Evolutionary conservation across 1,140 invertebrate genomes (phyloP).

Genomic region (Polyergus mexicanus): DNA sequence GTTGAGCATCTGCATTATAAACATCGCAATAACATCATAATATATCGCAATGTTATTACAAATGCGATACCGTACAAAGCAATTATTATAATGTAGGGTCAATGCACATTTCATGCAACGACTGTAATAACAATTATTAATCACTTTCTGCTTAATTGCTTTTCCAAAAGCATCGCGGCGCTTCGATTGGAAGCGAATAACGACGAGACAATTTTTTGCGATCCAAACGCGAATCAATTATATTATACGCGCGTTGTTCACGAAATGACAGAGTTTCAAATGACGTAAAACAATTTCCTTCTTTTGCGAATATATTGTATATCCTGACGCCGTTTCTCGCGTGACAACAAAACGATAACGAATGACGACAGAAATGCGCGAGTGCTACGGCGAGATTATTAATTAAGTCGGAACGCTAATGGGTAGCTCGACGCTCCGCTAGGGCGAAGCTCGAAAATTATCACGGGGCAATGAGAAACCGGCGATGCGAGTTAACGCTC

Average conservation of each 20-base stretch:
- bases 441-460: conserved; percentile 47
- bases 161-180: not conserved
- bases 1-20: conserved; percentile 19
- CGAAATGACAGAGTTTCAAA: conserved; percentile 2
- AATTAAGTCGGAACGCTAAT: conserved; percentile 63
- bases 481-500: conserved; percentile 48
- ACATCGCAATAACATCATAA: not conserved
- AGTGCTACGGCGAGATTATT: conserved; percentile 56
- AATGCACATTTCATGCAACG: not conserved
- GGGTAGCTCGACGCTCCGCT: conserved; percentile 1
- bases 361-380: conserved; percentile 14
- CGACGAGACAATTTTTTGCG: conserved; percentile 4
- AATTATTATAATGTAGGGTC: conserved; percentile 22
- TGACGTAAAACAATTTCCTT: not conserved
- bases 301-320: conserved; percentile 1
- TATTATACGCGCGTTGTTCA: not conserved
- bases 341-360: conserved; percentile 14
- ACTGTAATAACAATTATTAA: conserved; percentile 38
- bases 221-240: conserved; percentile 29
- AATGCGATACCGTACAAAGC: conserved; percentile 14
- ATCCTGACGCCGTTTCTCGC: not conserved
- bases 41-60: not conserved
- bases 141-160: conserved; percentile 34
- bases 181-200: not conserved
- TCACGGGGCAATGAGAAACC: conserved; percentile 5